Conservation (phyloP, 2,113 vertebrate genomes). For the Mustela nigripes region DNA sequence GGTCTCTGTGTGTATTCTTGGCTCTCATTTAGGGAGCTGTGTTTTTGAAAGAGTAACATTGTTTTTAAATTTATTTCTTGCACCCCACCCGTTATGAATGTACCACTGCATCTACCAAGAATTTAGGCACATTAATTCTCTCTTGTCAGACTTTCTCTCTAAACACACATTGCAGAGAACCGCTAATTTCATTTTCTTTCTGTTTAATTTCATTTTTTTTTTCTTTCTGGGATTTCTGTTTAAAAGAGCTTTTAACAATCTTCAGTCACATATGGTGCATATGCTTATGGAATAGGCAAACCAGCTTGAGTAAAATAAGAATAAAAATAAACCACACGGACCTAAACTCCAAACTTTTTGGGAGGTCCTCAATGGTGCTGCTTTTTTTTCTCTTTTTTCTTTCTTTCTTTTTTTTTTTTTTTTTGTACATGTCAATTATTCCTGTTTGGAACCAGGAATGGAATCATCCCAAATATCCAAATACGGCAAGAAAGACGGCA, state of each 20-base stretch:
- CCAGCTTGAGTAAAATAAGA: constrained; percentile 75
- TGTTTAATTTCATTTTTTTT: constrained; percentile 79
- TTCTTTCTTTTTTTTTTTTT: not conserved
- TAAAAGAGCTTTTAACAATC: constrained; percentile 73
- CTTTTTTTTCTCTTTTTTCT: too few relatives aligned
- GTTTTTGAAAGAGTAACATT: constrained; percentile 52
- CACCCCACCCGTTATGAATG: not conserved
- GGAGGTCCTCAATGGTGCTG: constrained; percentile 68
- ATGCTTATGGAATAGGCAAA: constrained; percentile 65
- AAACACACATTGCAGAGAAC: constrained; percentile 59
- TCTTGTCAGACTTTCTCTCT: constrained; percentile 55
- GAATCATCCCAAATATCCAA: constrained; percentile 26
- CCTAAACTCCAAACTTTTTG: constrained; percentile 69
- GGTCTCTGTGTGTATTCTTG: not conserved
- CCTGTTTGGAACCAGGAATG: constrained; percentile 51
- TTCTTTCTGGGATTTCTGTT: constrained; percentile 61
- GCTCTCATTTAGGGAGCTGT: not conserved
- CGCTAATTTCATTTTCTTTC: constrained; percentile 77
- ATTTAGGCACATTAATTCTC: constrained; percentile 67
- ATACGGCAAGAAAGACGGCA: constrained; percentile 56
- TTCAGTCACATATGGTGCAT: constrained; percentile 55
- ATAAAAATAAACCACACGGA: constrained; percentile 79
- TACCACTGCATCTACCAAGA: constrained; percentile 37
- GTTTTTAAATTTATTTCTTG: constrained; percentile 67
- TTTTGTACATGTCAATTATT: constrained; percentile 33